Base-by-base conservation (phyloP, 2,888 invertebrate species). In the Marronus borbonicus region DNA sequence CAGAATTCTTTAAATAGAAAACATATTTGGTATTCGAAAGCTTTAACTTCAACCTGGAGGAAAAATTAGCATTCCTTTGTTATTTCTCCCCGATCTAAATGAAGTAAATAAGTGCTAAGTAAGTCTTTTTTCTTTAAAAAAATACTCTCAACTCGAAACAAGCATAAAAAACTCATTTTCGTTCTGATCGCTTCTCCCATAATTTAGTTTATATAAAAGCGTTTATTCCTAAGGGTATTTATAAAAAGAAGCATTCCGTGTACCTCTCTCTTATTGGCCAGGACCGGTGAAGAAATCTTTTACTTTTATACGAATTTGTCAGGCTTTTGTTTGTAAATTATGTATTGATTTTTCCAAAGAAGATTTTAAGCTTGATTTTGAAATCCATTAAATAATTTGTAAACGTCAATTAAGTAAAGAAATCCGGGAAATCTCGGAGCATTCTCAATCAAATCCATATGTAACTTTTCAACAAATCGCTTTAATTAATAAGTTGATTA, bases 61-160 rank as follows among this genome's bases (percentile, higher is more conserved):
- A 79, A 80, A 76, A 80, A 80, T 80, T 80, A 79, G 79, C 66
- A 66, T 72, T 76, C 66, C 58, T 79, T 79, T 76, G 76, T 80
- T 78, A 66, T 74, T 65, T 44, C 44, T 12, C 10, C 70, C 52
- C 62, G 31, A 72, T 52, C 76, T 76, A 12, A 78, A 70, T 70
- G 64, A 69, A 76, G 79, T 70, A 52, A 62, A 70, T 76, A 77
- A 77, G 69, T 60, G 77, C 77, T 60, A 55, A 17, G 77, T 77
- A 77, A 77, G 70, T 70, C 39, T 60, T 77, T 70, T 77, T 39
- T 68, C 20, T 44, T 58, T 10, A 77, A 77, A 70, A 69, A 77
- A 77, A 44, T 10, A n/a, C 52, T n/a, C 55, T 5, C 55, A 55
- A 20, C 20, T 55, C 20, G 55, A 55, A 55, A 55, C 20, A 55